These are phyloP conservation scores for Drosophila tropicalis DNA, from an alignment of 1,140 invertebrate species.

Conservation along the genomic window DNA sequence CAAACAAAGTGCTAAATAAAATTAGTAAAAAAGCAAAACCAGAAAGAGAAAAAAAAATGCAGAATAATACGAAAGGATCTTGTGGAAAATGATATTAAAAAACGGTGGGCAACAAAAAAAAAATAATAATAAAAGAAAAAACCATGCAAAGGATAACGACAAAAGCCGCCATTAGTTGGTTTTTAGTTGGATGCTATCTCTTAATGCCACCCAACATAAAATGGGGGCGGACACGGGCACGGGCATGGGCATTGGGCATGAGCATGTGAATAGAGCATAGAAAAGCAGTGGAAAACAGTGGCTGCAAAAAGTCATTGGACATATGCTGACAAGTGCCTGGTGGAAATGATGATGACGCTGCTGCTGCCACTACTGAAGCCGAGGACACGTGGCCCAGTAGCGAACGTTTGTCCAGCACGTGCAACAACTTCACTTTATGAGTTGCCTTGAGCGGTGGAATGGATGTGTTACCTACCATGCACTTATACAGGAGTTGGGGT, in stretches of 20 bases:
- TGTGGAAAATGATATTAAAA: constrained; percentile 7
- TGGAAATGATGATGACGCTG: constrained; percentile 29
- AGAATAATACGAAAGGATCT: constrained; percentile 8
- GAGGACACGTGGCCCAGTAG: constrained; percentile 52
- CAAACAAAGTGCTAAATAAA: constrained; percentile 64
- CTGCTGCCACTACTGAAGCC: constrained; percentile 12
- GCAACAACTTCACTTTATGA: constrained; percentile 70
- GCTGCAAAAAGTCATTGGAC: constrained; percentile 62
- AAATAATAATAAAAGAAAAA: constrained; percentile 9
- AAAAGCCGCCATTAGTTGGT: constrained; percentile 56
- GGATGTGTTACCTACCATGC: neutral
- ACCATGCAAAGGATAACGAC: constrained; percentile 40
- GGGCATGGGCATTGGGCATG: neutral
- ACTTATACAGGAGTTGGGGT: constrained; percentile 2
- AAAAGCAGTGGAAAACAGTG: constrained; percentile 34
- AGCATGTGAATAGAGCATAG: neutral
- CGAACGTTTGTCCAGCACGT: constrained; percentile 76
- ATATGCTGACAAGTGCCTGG: constrained; percentile 75
- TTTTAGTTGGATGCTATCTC: constrained; percentile 62
- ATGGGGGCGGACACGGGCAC: neutral
- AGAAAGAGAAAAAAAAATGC: neutral
- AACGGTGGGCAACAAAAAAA: constrained; percentile 21
- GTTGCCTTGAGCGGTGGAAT: neutral
- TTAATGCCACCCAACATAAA: constrained; percentile 56
- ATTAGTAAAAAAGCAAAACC: constrained; percentile 42